phyloP scores from a whole-genome alignment of 2,113 vertebrate genomes.

The Syngnathus floridae region DNA sequence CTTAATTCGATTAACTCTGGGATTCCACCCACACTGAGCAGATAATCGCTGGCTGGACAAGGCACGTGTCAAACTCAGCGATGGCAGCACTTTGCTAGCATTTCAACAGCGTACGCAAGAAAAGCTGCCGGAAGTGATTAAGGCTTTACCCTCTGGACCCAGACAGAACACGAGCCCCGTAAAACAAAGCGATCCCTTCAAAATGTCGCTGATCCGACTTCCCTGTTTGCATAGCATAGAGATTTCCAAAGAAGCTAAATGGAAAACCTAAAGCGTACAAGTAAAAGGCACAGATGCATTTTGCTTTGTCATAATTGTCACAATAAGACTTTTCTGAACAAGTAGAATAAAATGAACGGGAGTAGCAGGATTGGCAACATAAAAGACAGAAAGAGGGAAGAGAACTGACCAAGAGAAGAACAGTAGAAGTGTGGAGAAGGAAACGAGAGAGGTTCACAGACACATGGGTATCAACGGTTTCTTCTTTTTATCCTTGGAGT shows the following conservation, averaged over 20 bases:
- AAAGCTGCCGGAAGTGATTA: constrained; percentile 51
- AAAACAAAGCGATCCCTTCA: constrained; percentile 37
- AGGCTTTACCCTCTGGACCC: constrained; percentile 25
- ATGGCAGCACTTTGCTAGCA: constrained; percentile 4
- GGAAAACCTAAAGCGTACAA: no score
- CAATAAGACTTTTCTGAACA: neutral
- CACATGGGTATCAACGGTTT: constrained; percentile 83
- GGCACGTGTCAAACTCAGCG: constrained; percentile 24
- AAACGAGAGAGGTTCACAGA: constrained; percentile 77
- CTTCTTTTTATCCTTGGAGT: constrained; percentile 92
- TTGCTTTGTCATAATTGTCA: neutral
- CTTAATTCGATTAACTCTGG: constrained; percentile 11
- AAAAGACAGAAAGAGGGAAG: constrained; percentile 13
- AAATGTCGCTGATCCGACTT: constrained; percentile 38
- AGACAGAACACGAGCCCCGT: constrained; percentile 28
- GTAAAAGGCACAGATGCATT: no score
- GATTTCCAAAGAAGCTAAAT: constrained; percentile 24
- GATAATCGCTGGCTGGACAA: constrained; percentile 14
- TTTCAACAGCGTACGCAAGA: constrained; percentile 21
- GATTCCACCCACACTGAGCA: constrained; percentile 28
- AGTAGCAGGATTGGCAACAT: neutral
- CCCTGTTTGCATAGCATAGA: constrained; percentile 26
- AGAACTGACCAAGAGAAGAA: constrained; percentile 82
- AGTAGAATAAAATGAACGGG: neutral
- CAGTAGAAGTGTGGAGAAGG: constrained; percentile 58